Conservation (phyloP, 2,888 invertebrate genomes). For the Drosophila histrio region DNA sequence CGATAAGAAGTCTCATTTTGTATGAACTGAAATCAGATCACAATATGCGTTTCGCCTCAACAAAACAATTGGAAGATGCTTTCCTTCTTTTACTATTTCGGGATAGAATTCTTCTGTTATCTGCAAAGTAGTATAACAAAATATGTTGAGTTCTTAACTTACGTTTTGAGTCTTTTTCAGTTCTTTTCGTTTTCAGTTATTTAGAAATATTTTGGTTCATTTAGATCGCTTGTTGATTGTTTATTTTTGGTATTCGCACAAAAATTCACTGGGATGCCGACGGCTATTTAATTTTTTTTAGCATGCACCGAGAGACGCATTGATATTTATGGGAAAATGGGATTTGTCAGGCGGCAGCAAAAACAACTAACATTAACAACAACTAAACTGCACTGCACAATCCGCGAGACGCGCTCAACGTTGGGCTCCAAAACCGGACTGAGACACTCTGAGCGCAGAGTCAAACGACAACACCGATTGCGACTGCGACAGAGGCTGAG, state of each 20-base stretch:
- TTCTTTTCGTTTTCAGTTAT: background rate
- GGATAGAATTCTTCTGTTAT: conserved; percentile 29
- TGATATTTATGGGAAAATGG: conserved; percentile 51
- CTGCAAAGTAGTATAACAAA: conserved; percentile 4
- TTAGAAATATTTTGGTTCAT: conserved; percentile 6
- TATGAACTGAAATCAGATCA: conserved; percentile 40
- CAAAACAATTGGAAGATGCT: conserved; percentile 29
- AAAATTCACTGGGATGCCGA: conserved; percentile 59
- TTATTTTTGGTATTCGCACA: conserved; percentile 28
- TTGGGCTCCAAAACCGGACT: conserved; percentile 82
- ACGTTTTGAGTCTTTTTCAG: conserved; percentile 22
- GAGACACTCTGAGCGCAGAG: conserved; percentile 38
- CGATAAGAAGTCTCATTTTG: conserved; percentile 37
- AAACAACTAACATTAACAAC: conserved; percentile 21
- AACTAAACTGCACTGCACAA: conserved; percentile 44
- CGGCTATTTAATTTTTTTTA: conserved; percentile 57
- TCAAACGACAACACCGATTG: conserved; percentile 47
- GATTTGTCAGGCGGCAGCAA: conserved; percentile 38
- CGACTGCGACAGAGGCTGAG: conserved; percentile 52
- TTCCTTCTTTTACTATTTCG: conserved; percentile 23
- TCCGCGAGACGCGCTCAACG: conserved; percentile 71
- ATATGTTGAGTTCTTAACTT: conserved; percentile 24
- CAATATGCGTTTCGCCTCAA: conserved; percentile 39
- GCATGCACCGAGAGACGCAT: conserved; percentile 44
- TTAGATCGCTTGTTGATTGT: conserved; percentile 28